Conservation (phyloP, 1,140 invertebrate genomes). For the Asobara japonica region DNA sequence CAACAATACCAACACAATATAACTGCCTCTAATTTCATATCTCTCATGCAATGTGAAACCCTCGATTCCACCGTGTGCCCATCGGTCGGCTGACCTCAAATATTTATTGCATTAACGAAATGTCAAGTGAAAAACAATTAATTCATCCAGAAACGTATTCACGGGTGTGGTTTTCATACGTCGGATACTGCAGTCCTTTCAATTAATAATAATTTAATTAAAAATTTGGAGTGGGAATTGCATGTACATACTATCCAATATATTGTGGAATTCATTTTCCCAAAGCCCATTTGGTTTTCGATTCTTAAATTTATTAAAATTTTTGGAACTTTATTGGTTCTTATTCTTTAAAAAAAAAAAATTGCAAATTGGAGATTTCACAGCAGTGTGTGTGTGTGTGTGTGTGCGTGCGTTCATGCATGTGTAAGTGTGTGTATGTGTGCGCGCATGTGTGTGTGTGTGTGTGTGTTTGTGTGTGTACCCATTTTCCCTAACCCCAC, state of each 20-base stretch:
- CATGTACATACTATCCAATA: no score
- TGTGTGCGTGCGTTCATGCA: no score
- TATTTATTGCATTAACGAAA: conserved; percentile 3
- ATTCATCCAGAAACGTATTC: conserved; percentile 3
- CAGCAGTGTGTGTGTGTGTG: no score
- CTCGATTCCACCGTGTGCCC: not conserved
- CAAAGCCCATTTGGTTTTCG: no score
- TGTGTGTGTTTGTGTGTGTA: no score
- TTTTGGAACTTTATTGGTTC: no score
- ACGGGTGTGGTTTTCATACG: not conserved
- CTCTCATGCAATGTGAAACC: not conserved
- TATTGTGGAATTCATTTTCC: no score
- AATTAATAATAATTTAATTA: not conserved
- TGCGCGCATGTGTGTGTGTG: no score
- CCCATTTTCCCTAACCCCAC: no score
- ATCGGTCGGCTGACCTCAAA: not conserved
- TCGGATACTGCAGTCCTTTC: not conserved
- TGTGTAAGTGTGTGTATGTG: no score
- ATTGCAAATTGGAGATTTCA: no score
- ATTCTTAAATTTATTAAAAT: no score
- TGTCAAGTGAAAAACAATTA: not conserved
- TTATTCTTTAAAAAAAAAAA: not conserved
- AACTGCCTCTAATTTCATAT: not conserved
- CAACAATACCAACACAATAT: not conserved
- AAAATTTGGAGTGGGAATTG: not conserved